Evolutionary conservation across 2,113 vertebrate species (phyloP).

Genomic region (Columba livia): DNA sequence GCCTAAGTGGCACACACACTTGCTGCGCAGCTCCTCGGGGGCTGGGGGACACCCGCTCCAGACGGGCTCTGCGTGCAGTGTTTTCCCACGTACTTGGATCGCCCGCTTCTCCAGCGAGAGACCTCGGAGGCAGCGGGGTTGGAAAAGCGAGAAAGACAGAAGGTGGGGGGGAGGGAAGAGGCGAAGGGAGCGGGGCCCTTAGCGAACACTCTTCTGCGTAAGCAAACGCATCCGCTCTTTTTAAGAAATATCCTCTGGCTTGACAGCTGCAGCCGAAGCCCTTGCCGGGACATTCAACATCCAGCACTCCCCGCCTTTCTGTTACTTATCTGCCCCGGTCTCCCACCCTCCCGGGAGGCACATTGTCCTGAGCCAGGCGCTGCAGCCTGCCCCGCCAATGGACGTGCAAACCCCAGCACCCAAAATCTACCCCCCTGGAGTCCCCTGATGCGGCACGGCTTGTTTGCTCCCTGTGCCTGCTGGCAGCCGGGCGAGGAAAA

Average conservation of each 20-base stretch:
- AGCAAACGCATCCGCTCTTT: not conserved
- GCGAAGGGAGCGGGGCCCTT: not conserved
- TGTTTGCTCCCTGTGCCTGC: not conserved
- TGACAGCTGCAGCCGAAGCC: not conserved
- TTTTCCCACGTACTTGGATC: not conserved
- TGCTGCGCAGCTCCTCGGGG: not conserved
- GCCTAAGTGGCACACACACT: not conserved
- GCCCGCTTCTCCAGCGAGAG: not conserved
- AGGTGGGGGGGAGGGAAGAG: not conserved
- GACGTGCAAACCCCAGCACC: not conserved
- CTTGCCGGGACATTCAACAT: not conserved
- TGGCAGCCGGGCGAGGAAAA: not conserved
- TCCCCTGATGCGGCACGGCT: not conserved
- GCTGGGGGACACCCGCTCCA: not conserved
- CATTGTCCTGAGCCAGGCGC: not conserved
- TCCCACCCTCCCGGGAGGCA: not conserved
- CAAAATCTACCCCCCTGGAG: not conserved
- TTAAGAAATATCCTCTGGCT: not conserved
- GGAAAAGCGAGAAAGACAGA: not conserved
- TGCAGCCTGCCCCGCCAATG: not conserved
- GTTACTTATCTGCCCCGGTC: not conserved
- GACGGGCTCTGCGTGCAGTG: not conserved
- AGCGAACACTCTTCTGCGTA: not conserved
- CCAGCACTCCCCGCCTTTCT: not conserved
- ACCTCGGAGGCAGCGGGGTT: not conserved